Conservation (phyloP, 2,113 vertebrate genomes). For the Dissostichus mawsoni region DNA sequence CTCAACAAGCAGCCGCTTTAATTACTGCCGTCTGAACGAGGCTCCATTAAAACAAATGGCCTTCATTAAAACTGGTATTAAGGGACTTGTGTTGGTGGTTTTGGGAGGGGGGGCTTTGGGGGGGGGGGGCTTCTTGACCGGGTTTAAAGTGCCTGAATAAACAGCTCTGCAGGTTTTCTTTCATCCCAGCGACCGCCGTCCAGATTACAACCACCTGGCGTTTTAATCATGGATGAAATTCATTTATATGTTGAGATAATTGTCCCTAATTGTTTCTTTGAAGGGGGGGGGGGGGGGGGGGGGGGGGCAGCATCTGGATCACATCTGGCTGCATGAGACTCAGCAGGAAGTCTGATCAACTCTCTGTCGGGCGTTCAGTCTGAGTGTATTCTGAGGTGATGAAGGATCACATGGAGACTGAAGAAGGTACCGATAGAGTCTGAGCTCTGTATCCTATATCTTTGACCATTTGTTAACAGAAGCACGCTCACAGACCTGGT, state of each 20-base stretch:
- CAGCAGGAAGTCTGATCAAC: slow-evolving; percentile 72
- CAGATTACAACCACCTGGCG: slow-evolving; percentile 86
- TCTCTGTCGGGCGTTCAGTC: slow-evolving; percentile 61
- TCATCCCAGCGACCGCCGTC: slow-evolving; percentile 59
- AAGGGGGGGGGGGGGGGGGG: slow-evolving; percentile 71
- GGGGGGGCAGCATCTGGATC: slow-evolving; percentile 80
- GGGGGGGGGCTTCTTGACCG: slow-evolving; percentile 73
- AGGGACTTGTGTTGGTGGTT: slow-evolving; percentile 56
- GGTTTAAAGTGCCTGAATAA: slow-evolving; percentile 81
- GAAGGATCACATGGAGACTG: not conserved
- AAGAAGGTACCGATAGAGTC: too few relatives aligned
- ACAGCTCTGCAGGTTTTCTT: slow-evolving; percentile 77
- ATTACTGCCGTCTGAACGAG: slow-evolving; percentile 80
- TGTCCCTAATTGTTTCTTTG: slow-evolving; percentile 87
- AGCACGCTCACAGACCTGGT: too few relatives aligned
- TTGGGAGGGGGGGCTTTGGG: not conserved
- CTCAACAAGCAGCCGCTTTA: slow-evolving; percentile 77
- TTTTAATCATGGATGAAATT: slow-evolving; percentile 86
- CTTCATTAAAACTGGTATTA: slow-evolving; percentile 83
- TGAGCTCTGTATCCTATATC: too few relatives aligned
- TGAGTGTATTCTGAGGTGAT: slow-evolving; percentile 40
- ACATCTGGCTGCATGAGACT: slow-evolving; percentile 75
- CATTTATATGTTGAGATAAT: slow-evolving; percentile 86
- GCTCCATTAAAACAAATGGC: slow-evolving; percentile 85
- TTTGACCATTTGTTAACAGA: too few relatives aligned